Evolutionary conservation across 2,113 vertebrate species (phyloP), one percentile per base, ranked within the genome.

Genomic region (Syngnathus typhle): DNA sequence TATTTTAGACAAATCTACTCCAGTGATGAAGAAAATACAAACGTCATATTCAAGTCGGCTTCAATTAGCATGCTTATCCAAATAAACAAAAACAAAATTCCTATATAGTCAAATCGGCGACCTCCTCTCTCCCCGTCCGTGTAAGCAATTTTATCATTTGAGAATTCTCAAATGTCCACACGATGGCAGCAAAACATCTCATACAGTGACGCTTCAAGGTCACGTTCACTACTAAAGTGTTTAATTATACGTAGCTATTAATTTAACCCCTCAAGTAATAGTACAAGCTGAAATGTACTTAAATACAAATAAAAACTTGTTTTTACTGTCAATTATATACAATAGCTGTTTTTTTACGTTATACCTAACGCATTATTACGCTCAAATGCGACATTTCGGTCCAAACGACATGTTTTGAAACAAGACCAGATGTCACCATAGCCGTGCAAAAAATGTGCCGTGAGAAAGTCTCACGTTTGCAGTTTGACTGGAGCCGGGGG

Each of bases 401-500:
- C 27, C 27, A 36, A 58, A 56, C 13, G 23, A 56, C 10, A 21
- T 43, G n/a, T 62, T 62, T 61, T 43, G n/a, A 62, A 43, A 62
- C 19, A 21, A 43, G 19, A 5, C 38, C 39, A 62, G 60, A 1
- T 62, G 60, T 64, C 19, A 36, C 12, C 18, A 32, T 18, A 70
- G 18, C 64, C 39, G 16, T 58, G 23, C 6, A 56, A 61, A 55
- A 60, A n/a, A 6, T 7, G 19, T 38, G 44, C 16, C 43, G 38
- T 18, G 47, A 55, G 56, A 71, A 46, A 49, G 65, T 81, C 74
- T 71, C 82, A 47, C 36, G 59, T 0, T 1, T 16, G 15, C 15
- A 27, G 18, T 5, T 1, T 64, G 62, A 65, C 79, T 74, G 75
- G 79, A 36, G 74, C 67, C 77, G 13, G 60, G 60, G 1, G 7